A percentile compares a stretch with the other conserved stretches of the same genome.
phyloP scores from a whole-genome alignment of 2,888 invertebrate genomes.

The Stenurella melanura region DNA sequence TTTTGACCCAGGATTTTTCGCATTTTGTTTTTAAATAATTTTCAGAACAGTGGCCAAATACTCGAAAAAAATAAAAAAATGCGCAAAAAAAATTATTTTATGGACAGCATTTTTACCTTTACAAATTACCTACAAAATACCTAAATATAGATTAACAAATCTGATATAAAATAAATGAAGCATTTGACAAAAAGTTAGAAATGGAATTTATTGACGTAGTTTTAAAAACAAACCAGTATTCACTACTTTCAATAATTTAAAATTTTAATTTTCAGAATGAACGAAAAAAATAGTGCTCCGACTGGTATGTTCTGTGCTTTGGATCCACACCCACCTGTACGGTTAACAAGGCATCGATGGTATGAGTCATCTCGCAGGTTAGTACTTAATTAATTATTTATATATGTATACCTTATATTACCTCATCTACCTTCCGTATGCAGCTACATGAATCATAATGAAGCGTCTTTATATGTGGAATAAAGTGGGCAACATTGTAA shows the following conservation, averaged over 20 bases:
- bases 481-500: conserved; percentile 1
- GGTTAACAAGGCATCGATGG: conserved; percentile 54
- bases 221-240: too few species aligned
- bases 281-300: conserved; percentile 48
- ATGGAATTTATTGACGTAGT: too few species aligned
- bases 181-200: too few species aligned
- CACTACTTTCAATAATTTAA: neutral
- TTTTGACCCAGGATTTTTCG: too few species aligned
- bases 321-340: conserved; percentile 54
- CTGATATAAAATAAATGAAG: too few species aligned
- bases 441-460: neutral
- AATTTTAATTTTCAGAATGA: conserved; percentile 47
- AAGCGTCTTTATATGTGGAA: neutral
- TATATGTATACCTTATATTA: neutral
- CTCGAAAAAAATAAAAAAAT: too few species aligned
- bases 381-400: conserved; percentile 21
- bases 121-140: too few species aligned
- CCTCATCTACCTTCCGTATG: neutral
- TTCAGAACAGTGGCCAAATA: too few species aligned
- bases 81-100: too few species aligned
- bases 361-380: conserved; percentile 50
- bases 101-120: too few species aligned
- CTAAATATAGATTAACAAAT: too few species aligned
- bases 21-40: too few species aligned
- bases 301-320: conserved; percentile 54